These are phyloP conservation scores for Chloroceryle amazona DNA, from an alignment of 2,797 vertebrate genomes.

Conservation along the genomic window DNA sequence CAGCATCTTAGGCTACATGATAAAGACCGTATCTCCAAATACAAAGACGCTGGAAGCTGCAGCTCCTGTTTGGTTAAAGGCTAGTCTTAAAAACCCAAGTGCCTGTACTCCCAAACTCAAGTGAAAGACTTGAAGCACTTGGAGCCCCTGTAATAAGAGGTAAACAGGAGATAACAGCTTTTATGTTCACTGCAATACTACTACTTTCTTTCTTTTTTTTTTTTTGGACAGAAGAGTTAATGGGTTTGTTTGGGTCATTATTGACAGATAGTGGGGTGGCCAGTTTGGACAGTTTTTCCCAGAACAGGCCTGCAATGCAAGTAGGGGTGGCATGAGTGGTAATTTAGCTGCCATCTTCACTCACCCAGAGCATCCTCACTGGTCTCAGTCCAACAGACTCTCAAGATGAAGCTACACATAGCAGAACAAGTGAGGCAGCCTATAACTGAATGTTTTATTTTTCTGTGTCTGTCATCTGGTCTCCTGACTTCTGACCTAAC, in stretches of 20 bases:
- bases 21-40: rapidly evolving
- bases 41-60: neutral
- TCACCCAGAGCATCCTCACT: neutral
- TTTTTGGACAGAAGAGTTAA: neutral
- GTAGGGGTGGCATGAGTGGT: rapidly evolving
- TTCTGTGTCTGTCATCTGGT: neutral
- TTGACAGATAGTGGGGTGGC: neutral
- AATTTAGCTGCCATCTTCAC: neutral
- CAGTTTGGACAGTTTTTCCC: neutral
- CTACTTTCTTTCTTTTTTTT: too few relatives aligned
- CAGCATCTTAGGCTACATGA: neutral
- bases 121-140: neutral
- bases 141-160: neutral
- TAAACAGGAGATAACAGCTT: neutral
- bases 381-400: neutral
- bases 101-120: neutral
- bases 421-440: neutral
- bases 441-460: rapidly evolving
- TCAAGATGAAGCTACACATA: neutral
- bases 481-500: neutral
- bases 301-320: neutral
- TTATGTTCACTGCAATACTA: neutral
- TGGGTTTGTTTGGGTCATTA: neutral
- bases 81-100: neutral
- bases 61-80: neutral